Evolutionary conservation across 92 coral and sea anemone genomes (phyloP).

Genomic region (Plumapathes pennacea): DNA sequence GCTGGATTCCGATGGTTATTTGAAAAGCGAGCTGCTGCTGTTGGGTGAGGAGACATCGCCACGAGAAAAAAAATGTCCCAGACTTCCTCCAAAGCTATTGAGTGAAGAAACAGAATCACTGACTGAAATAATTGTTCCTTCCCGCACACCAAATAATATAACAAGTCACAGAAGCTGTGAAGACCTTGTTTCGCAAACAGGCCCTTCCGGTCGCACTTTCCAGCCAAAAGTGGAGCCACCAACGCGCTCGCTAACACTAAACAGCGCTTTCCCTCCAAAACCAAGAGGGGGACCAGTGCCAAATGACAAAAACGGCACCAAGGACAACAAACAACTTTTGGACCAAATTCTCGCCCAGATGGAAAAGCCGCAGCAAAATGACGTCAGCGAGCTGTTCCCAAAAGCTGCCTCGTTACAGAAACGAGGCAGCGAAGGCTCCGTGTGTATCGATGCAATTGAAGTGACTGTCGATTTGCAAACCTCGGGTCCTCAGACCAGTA

Average conservation of each 20-base stretch:
- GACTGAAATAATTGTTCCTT: conserved; percentile 1
- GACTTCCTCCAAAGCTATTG: too few species aligned
- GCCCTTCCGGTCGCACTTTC: conserved; percentile 24
- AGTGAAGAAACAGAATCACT: too few species aligned
- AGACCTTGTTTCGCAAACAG: conserved; percentile 56
- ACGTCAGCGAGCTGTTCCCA: conserved; percentile 42
- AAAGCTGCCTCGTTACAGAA: conserved; percentile 4
- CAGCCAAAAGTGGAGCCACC: conserved; percentile 19
- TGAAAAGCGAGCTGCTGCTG: conserved; percentile 20
- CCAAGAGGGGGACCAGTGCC: conserved; percentile 1
- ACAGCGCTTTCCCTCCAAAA: conserved; percentile 39
- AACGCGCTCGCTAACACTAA: conserved; percentile 15
- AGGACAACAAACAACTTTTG: conserved; percentile 32
- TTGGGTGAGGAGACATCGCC: too few species aligned
- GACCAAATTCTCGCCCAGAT: conserved; percentile 50
- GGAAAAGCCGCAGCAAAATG: conserved; percentile 51
- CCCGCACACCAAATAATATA: neutral
- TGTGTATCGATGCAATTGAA: conserved; percentile 14
- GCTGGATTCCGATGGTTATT: conserved; percentile 32
- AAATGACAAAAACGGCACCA: conserved; percentile 4
- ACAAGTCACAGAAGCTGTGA: conserved; percentile 47
- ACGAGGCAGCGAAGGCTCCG: conserved; percentile 49
- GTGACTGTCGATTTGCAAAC: too few species aligned
- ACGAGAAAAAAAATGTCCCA: too few species aligned
- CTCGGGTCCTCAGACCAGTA: too few species aligned